phyloP scores from a whole-genome alignment of 2,888 invertebrate genomes.

The Myopa testacea region DNA sequence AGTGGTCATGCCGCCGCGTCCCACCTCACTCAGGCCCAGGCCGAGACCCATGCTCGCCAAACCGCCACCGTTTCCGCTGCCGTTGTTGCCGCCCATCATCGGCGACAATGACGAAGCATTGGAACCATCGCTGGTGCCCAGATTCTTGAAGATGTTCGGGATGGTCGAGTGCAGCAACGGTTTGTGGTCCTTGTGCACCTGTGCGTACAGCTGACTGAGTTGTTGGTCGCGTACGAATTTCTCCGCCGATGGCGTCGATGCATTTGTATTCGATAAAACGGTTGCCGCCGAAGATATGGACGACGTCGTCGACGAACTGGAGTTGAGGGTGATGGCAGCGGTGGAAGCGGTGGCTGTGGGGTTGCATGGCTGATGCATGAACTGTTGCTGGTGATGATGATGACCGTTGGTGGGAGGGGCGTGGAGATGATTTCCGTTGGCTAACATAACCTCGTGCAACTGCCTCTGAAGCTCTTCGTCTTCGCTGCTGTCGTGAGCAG shows the following conservation, averaged over 20 bases:
- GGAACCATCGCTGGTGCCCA: slow-evolving; percentile 2
- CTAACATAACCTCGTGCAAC: slow-evolving; percentile 31
- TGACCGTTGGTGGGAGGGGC: slow-evolving; percentile 44
- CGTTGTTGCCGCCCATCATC: slow-evolving; percentile 48
- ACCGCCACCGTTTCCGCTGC: slow-evolving; percentile 42
- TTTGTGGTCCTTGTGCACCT: slow-evolving; percentile 71
- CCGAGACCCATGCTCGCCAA: slow-evolving; percentile 44
- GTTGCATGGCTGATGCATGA: slow-evolving; percentile 35
- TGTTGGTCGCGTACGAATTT: slow-evolving; percentile 60
- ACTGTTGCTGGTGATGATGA: slow-evolving; percentile 40
- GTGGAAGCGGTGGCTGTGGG: slow-evolving; percentile 56
- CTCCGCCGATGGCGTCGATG: slow-evolving; percentile 42
- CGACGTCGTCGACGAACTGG: slow-evolving; percentile 49
- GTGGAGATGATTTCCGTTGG: slow-evolving; percentile 40
- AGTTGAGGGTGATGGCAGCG: slow-evolving; percentile 63
- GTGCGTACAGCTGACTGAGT: slow-evolving; percentile 70
- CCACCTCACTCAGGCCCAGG: slow-evolving; percentile 57
- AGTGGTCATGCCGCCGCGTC: slow-evolving; percentile 64
- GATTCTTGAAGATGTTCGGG: slow-evolving; percentile 63
- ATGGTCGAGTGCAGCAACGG: slow-evolving; percentile 56
- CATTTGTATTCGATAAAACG: slow-evolving; percentile 16
- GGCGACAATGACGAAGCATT: slow-evolving; percentile 56
- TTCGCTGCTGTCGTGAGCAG: slow-evolving; percentile 72
- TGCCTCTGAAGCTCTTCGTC: slow-evolving; percentile 52
- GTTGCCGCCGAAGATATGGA: slow-evolving; percentile 37